Evolutionary conservation across 2,113 vertebrate species (phyloP).

Genomic region (Choloepus hoffmanni): DNA sequence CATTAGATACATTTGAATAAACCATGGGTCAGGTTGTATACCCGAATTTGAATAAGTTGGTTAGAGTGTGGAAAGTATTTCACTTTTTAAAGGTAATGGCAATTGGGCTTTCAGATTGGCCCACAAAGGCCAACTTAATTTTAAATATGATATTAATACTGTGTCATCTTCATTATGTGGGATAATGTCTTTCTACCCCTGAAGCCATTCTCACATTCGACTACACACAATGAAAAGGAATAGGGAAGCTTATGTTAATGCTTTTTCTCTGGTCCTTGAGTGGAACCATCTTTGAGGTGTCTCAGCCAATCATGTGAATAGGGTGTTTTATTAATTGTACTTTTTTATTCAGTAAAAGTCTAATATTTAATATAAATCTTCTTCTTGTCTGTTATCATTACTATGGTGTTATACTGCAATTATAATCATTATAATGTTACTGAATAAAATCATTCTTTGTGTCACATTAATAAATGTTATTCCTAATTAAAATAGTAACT

Average conservation of each 20-base stretch:
- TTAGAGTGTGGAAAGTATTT: constrained; percentile 51
- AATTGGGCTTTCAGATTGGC: constrained; percentile 4
- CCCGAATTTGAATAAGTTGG: background rate
- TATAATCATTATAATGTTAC: background rate
- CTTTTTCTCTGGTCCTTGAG: background rate
- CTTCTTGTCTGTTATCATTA: background rate
- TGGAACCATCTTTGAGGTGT: background rate
- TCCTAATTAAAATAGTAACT: constrained; percentile 53
- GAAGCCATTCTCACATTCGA: constrained; percentile 37
- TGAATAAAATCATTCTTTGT: constrained; percentile 38
- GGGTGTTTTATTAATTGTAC: background rate
- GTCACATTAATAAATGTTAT: constrained; percentile 43
- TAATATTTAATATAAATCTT: background rate
- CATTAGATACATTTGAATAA: background rate
- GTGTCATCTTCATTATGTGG: background rate
- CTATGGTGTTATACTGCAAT: background rate
- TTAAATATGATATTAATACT: background rate
- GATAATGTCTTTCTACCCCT: constrained; percentile 41
- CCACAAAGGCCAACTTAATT: constrained; percentile 16
- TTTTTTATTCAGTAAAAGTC: background rate
- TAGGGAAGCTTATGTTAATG: background rate
- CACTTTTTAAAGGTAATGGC: constrained; percentile 6
- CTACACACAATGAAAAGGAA: background rate
- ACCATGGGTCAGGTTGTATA: background rate
- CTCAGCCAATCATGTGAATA: background rate